These are phyloP conservation scores for Campylorhamphus procurvoides DNA, from an alignment of 2,113 vertebrate genomes.

Conservation along the genomic window DNA sequence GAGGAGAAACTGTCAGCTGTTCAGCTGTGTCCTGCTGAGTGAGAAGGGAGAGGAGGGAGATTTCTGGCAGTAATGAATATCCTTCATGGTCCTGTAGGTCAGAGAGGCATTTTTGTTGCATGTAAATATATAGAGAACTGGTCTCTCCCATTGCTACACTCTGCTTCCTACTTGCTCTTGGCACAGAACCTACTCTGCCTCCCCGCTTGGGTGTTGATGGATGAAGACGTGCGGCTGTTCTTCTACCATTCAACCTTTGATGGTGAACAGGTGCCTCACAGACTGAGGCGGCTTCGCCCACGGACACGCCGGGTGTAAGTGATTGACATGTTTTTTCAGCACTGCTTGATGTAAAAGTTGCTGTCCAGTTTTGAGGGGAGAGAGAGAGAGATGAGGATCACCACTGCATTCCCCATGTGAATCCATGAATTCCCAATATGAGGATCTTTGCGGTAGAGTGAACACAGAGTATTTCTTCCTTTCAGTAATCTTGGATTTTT, in stretches of 20 bases:
- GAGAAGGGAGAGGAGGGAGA: neutral
- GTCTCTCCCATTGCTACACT: neutral
- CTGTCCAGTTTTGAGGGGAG: neutral
- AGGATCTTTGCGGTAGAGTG: neutral
- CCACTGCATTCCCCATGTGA: neutral
- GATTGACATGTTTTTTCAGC: neutral
- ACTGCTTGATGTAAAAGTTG: neutral
- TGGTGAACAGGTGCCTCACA: conserved; percentile 81
- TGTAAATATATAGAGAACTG: neutral
- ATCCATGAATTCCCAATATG: neutral
- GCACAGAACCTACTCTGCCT: conserved; percentile 82
- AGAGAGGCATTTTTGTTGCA: neutral
- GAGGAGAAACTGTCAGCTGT: neutral
- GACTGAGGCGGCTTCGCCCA: conserved; percentile 88
- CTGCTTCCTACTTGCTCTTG: neutral
- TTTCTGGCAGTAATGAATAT: conserved; percentile 40
- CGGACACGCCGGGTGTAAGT: conserved; percentile 79
- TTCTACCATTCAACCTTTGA: conserved; percentile 90
- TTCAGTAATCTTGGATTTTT: neutral
- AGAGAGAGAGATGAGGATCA: neutral
- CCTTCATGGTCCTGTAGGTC: neutral
- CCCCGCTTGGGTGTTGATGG: conserved; percentile 86
- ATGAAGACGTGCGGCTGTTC: conserved; percentile 88
- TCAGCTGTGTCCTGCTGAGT: neutral
- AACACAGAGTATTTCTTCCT: neutral